These are phyloP conservation scores for Pyrrhosoma nymphula DNA, from an alignment of 2,888 invertebrate genomes.

Conservation along the genomic window DNA sequence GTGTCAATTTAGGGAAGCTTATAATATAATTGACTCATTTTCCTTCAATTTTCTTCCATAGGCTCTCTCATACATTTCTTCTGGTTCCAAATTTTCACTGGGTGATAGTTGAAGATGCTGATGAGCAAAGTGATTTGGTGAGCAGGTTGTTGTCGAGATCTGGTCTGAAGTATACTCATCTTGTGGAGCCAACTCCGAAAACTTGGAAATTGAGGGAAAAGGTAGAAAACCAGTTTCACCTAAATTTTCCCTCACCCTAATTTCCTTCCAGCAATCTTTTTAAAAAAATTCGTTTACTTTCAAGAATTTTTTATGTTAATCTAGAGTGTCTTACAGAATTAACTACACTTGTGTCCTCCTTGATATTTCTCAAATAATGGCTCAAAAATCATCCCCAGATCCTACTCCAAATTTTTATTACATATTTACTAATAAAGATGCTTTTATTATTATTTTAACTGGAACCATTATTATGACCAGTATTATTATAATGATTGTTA, in stretches of 20 bases:
- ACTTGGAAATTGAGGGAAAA: slow-evolving; percentile 84
- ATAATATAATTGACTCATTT: background rate
- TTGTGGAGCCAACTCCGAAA: slow-evolving; percentile 85
- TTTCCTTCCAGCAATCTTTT: background rate
- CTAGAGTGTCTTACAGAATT: no score
- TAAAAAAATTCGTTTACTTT: no score
- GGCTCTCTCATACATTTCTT: slow-evolving; percentile 92
- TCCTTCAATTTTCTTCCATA: slow-evolving; percentile 74
- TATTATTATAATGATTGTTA: no score
- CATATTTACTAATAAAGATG: no score
- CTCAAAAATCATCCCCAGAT: no score
- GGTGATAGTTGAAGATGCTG: slow-evolving; percentile 95
- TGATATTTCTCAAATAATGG: no score
- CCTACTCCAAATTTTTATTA: no score
- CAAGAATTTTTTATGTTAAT: no score
- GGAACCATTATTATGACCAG: no score
- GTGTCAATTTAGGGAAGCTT: background rate
- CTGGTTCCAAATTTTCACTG: slow-evolving; percentile 94
- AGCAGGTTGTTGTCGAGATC: slow-evolving; percentile 85
- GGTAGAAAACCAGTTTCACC: slow-evolving; percentile 74
- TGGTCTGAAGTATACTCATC: slow-evolving; percentile 83
- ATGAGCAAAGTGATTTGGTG: slow-evolving; percentile 85
- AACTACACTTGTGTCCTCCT: no score
- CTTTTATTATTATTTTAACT: no score
- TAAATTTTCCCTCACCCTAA: slow-evolving; percentile 20